Evolutionary conservation across 30 jellyfish, hydroid and myxozoan species (phyloP).

Genomic region (Haliclystus octoradiatus): DNA sequence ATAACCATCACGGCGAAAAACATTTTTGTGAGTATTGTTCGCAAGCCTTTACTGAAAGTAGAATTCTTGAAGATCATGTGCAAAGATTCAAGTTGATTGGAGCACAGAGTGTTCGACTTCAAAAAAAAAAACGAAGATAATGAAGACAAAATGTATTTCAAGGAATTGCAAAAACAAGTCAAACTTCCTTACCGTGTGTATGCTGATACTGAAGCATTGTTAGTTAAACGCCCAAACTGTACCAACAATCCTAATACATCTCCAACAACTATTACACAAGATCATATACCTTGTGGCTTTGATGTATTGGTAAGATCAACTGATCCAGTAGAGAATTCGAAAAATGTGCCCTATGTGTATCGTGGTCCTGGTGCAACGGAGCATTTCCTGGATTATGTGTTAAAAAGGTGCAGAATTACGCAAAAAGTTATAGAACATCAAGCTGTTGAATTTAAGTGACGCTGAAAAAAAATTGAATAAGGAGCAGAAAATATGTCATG

Average conservation of each 20-base stretch:
- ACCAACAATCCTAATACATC: no score
- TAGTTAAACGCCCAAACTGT: no score
- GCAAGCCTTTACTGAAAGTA: slow-evolving; percentile 17
- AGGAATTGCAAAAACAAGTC: neutral
- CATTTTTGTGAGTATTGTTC: slow-evolving; percentile 33
- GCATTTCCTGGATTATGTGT: neutral
- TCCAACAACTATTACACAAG: no score
- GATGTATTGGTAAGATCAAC: no score
- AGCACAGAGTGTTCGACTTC: neutral
- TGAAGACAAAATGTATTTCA: slow-evolving; percentile 2
- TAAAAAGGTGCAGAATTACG: neutral
- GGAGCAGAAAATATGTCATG: slow-evolving; percentile 3
- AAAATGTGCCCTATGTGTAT: slow-evolving; percentile 11
- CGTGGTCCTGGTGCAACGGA: slow-evolving; percentile 12
- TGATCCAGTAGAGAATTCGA: slow-evolving; percentile 7
- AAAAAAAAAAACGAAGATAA: no score
- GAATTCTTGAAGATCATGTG: slow-evolving; percentile 7
- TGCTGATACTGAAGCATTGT: slow-evolving; percentile 33
- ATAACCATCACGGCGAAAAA: slow-evolving; percentile 18
- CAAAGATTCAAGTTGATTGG: slow-evolving; percentile 8
- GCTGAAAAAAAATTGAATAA: neutral
- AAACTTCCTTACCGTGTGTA: slow-evolving; percentile 23
- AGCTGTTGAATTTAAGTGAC: neutral
- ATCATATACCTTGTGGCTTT: no score
- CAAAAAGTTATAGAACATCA: no score